These are phyloP conservation scores for Thumatha senex DNA, from an alignment of 2,888 invertebrate species.

Conservation along the genomic window DNA sequence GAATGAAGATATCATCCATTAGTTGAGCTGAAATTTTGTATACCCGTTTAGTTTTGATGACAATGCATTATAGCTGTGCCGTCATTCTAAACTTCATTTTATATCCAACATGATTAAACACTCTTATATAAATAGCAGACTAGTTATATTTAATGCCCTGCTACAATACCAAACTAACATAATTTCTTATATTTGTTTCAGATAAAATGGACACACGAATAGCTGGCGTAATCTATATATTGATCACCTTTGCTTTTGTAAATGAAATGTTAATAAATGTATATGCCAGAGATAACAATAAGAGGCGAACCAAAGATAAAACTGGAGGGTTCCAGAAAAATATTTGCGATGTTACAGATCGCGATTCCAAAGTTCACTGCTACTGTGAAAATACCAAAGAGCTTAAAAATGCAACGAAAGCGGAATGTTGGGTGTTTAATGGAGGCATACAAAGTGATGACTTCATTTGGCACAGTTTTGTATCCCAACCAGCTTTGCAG, in stretches of 20 bases:
- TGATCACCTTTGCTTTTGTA: constrained; percentile 71
- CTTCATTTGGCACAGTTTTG: constrained; percentile 89
- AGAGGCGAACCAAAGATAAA: constrained; percentile 74
- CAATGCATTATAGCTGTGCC: too few relatives aligned
- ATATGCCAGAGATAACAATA: constrained; percentile 73
- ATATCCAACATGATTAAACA: too few relatives aligned
- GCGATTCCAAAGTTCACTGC: constrained; percentile 85
- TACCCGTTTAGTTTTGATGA: too few relatives aligned
- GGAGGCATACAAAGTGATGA: constrained; percentile 87
- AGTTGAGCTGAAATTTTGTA: too few relatives aligned
- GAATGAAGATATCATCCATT: too few relatives aligned
- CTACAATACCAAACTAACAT: background rate
- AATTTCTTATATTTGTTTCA: constrained; percentile 67
- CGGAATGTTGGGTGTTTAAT: constrained; percentile 91
- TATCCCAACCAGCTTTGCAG: constrained; percentile 87
- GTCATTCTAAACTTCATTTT: too few relatives aligned
- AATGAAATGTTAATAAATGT: constrained; percentile 78
- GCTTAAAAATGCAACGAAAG: constrained; percentile 85
- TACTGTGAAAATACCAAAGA: constrained; percentile 85
- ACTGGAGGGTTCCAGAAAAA: constrained; percentile 78
- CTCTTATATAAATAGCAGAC: too few relatives aligned
- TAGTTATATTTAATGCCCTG: too few relatives aligned
- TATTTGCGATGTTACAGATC: constrained; percentile 82
- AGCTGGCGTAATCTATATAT: constrained; percentile 68
- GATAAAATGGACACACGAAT: constrained; percentile 73